Base-by-base conservation (phyloP, 1,140 invertebrate genomes). In the Drosophila jambulina region DNA sequence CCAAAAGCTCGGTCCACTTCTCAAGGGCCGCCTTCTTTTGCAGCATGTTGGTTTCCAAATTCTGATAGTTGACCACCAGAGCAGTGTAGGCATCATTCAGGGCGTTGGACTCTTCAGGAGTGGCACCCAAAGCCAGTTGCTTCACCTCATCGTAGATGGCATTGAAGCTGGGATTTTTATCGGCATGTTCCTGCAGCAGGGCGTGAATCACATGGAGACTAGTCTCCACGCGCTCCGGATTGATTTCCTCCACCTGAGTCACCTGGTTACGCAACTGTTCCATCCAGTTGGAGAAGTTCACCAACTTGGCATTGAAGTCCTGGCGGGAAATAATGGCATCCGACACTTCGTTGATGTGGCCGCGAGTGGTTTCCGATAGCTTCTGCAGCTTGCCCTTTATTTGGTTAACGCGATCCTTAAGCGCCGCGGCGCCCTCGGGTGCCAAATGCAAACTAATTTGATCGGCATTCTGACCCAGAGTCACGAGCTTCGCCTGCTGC, bases 241-340 rank as follows among this genome's bases (percentile, higher is more conserved):
- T 95, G 17, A 98, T 95, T 87, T 97, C 97, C 92, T 96, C 96
- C 53, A 97, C 95, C 78, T 96, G 96, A 45, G 96, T 95, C 21
- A 97, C 95, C 80, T 96, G 96, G 21, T 95, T 94, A 78, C 96
- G 94, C 48, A 98, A 94, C 59, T 96, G 94, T 46, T 96, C 96
- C 93, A 98, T 95, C 97, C 97, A 98, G 56, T 96, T 96, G 51
- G 96, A 95, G 86, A 98, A 97, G 74, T 96, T 96, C 13, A 95
- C 94, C 49, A 98, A 93, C 88, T 96, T 96, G 25, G 95, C 95
- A 80, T 97, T 95, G 77, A 98, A 97, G 91, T 98, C 97, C 94
- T 98, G 96, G 77, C 95, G 94, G 4, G 95, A 94, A 40, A 97
- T 94, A 34, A 97, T 95, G 23, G 96, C 95, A 91, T 98, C 97